Evolutionary conservation across 1,140 invertebrate genomes (phyloP).

Genomic region (Oryctes rhinoceros): DNA sequence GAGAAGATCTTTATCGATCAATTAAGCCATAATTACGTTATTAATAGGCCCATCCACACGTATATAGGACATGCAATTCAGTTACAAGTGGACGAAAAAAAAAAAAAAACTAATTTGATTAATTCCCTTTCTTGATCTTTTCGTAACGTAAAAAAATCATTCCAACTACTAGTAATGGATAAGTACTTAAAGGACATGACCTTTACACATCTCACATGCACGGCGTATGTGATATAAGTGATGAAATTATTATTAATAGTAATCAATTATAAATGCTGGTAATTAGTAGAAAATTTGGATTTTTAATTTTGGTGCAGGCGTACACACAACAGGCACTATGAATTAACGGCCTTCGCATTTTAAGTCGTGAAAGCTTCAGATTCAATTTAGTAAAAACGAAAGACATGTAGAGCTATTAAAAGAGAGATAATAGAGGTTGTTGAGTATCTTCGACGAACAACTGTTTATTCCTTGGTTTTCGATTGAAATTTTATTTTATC

Average conservation of each 20-base stretch:
- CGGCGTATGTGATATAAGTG: neutral
- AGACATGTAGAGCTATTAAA: neutral
- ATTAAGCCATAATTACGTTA: neutral
- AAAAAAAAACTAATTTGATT: neutral
- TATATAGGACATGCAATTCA: neutral
- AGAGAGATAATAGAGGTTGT: neutral
- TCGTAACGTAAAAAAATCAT: neutral
- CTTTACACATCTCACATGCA: neutral
- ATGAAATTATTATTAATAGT: conserved; percentile 20
- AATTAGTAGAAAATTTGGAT: conserved; percentile 16
- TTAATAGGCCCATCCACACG: neutral
- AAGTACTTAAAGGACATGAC: neutral
- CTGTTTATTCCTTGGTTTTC: too few species aligned
- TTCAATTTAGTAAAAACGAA: conserved; percentile 14
- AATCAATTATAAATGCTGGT: conserved; percentile 20
- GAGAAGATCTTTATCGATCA: neutral
- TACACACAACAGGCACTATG: neutral
- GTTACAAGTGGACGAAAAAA: neutral
- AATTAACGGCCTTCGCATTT: conserved; percentile 24
- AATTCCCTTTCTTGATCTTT: neutral
- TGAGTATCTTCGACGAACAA: too few species aligned
- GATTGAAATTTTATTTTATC: too few species aligned
- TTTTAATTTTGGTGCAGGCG: too few species aligned
- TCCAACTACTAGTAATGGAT: neutral
- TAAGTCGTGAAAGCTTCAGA: conserved; percentile 10